Base-by-base conservation (phyloP, 2,113 vertebrate species). In the Megaceryle torquata region DNA sequence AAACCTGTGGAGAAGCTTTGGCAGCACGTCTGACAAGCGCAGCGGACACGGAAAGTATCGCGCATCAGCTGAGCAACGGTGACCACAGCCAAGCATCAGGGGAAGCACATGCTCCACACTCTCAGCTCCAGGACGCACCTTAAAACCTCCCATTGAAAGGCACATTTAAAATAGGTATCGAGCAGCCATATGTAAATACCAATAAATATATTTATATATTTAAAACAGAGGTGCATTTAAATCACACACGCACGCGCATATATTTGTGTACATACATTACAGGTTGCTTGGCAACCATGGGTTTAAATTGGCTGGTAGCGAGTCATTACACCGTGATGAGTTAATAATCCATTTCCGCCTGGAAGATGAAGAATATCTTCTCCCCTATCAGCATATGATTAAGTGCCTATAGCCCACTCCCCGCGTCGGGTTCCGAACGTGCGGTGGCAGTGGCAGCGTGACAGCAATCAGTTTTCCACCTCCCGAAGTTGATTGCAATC, bases 321-420 rank as follows among this genome's bases (percentile, higher is more conserved):
- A 94, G 86, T 95, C 95, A 91, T 92, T 95, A 93, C 89, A 43
- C 29, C 46, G 70, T 88, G 91, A 96, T 95, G 91, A 88, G 95
- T 97, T 97, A 94, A 93, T 96, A 96, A 96, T 74, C 92, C 94
- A 86, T 93, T 96, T 96, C 94, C 80, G 5, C 20, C 86, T 51
- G 78, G 83, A 96, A 96, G 95, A 92, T 87, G 90, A 95, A 54
- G 92, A 86, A 69, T 87, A 76, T 87, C 92, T 92, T 72, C 57
- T 51, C 68, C 92, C 67, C 6, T 69, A 84, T 93, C 96, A 96
- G 92, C 96, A 95, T 87, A 91, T 89, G 95, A 91, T 85, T 89
- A 97, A 96, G 92, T 96, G 93, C 91, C 88, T 91, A 57, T 79
- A 93, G 92, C 81, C 89, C 44, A 75, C 94, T 95, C 91, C 84